Conservation (phyloP, 2,113 vertebrate species). For the Oryctolagus cuniculus region DNA sequence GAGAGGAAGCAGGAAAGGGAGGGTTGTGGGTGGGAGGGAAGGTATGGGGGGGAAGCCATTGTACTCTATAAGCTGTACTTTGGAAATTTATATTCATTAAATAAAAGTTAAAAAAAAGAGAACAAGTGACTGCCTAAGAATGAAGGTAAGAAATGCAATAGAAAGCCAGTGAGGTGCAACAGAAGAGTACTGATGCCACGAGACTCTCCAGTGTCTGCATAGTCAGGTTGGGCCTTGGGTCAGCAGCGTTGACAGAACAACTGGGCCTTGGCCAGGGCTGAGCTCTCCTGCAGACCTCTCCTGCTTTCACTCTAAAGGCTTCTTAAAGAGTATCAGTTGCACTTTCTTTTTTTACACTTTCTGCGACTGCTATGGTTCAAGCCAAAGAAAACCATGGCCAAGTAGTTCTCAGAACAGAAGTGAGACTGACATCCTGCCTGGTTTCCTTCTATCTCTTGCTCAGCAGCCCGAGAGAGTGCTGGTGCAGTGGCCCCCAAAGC, state of each 20-base stretch:
- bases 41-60: no score
- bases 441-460: conserved; percentile 28
- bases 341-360: conserved; percentile 69
- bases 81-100: no score
- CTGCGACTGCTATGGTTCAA: conserved; percentile 8
- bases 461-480: neutral
- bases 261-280: neutral
- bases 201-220: neutral
- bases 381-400: conserved; percentile 58
- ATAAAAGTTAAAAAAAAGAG: no score
- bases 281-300: neutral
- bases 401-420: conserved; percentile 68
- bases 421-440: conserved; percentile 54
- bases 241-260: neutral
- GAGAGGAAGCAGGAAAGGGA: no score
- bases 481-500: neutral
- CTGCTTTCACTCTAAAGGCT: conserved; percentile 51
- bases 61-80: no score
- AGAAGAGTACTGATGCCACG: neutral
- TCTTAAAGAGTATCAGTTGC: neutral
- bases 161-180: neutral
- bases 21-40: no score
- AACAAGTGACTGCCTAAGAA: neutral
- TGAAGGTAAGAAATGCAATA: neutral
- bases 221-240: neutral